Percentiles rank a stretch among this genome's conserved stretches.
Conservation (phyloP, 2,888 invertebrate species). For the Idaea aversata region DNA sequence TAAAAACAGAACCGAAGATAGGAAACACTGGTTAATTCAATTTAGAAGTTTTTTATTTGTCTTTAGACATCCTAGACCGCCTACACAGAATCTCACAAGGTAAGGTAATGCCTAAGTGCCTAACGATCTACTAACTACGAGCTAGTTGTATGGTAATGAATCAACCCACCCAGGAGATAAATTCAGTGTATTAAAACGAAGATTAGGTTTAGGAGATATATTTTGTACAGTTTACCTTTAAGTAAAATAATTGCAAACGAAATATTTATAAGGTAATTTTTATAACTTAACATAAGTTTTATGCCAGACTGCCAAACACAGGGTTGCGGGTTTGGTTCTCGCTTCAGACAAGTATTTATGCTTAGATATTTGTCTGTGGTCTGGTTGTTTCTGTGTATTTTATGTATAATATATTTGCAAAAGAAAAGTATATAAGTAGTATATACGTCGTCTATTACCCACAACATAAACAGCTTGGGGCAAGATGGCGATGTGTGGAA, state of each 20-base stretch:
- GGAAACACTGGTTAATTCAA: not conserved
- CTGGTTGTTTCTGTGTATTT: too few relatives aligned
- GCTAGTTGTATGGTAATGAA: constrained; percentile 38
- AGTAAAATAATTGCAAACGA: constrained; percentile 5
- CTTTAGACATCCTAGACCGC: constrained; percentile 7
- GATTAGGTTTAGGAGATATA: not conserved
- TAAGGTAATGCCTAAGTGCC: constrained; percentile 10
- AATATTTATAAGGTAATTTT: constrained; percentile 7
- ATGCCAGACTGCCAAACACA: too few relatives aligned
- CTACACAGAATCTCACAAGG: constrained; percentile 26
- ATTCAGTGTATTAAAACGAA: constrained; percentile 8
- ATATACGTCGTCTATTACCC: too few relatives aligned
- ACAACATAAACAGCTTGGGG: too few relatives aligned
- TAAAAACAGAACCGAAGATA: not conserved
- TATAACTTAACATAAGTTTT: not conserved
- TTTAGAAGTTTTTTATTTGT: not conserved
- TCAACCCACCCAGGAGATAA: constrained; percentile 31
- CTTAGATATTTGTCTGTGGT: too few relatives aligned
- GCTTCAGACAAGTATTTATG: too few relatives aligned
- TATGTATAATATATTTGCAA: too few relatives aligned
- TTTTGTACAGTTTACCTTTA: not conserved
- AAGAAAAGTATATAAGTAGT: too few relatives aligned
- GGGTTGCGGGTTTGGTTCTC: too few relatives aligned
- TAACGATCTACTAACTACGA: constrained; percentile 32
- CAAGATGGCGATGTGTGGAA: too few relatives aligned